A percentile compares a stretch with the other conserved stretches of the same genome.
These are phyloP conservation scores for Aphelocoma californica DNA, from an alignment of 2,797 vertebrate genomes.

Conservation along the genomic window DNA sequence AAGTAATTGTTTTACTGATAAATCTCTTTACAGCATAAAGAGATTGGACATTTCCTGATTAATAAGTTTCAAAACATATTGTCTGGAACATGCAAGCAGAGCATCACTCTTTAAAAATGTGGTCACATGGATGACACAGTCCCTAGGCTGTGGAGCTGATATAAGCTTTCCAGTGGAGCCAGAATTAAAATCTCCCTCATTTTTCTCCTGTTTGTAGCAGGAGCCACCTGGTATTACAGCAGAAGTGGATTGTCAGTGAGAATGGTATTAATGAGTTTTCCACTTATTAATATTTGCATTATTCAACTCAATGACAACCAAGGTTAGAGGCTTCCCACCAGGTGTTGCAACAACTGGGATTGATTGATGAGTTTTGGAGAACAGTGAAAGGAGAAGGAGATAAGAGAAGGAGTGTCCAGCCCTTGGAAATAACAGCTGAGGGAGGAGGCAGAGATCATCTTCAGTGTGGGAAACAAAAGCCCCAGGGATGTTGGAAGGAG, in stretches of 20 bases:
- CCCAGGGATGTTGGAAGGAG: not conserved
- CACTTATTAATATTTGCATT: constrained; percentile 56
- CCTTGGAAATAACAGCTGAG: not conserved
- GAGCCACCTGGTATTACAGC: not conserved
- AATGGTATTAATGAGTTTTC: constrained; percentile 36
- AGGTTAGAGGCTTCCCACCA: constrained; percentile 57
- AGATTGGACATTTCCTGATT: constrained; percentile 40
- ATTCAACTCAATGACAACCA: constrained; percentile 51
- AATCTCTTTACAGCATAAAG: not conserved
- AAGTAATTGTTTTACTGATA: constrained; percentile 62
- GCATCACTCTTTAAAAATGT: not conserved
- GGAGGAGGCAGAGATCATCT: not conserved
- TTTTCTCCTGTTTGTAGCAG: not conserved
- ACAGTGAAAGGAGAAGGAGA: not conserved
- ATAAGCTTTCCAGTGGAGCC: not conserved
- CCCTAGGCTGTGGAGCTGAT: not conserved
- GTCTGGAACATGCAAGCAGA: constrained; percentile 41
- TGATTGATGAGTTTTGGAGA: not conserved
- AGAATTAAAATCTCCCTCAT: not conserved
- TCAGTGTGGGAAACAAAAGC: not conserved
- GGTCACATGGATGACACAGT: not conserved
- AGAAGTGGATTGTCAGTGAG: constrained; percentile 8
- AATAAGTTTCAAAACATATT: constrained; percentile 45
- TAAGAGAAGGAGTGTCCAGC: not conserved
- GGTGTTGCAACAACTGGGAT: not conserved